These are phyloP conservation scores for Peribatodes rhomboidaria DNA, from an alignment of 2,888 invertebrate genomes.

Conservation along the genomic window DNA sequence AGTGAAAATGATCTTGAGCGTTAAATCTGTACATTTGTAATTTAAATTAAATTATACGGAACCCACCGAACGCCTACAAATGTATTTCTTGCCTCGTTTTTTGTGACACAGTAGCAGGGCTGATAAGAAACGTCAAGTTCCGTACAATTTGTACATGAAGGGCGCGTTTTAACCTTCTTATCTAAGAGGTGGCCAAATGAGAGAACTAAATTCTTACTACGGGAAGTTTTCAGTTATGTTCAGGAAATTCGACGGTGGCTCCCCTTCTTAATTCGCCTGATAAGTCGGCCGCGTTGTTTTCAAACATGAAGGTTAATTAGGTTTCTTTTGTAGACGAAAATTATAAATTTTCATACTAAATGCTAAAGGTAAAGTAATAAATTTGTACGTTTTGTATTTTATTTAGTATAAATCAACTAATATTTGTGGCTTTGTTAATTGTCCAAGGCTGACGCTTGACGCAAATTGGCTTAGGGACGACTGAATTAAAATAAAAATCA, in stretches of 20 bases:
- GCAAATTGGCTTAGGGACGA: too few relatives aligned
- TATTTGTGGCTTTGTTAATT: too few relatives aligned
- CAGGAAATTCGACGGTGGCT: neutral
- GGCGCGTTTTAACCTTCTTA: constrained; percentile 7
- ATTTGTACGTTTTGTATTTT: too few relatives aligned
- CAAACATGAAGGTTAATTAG: constrained; percentile 8
- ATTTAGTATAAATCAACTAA: too few relatives aligned
- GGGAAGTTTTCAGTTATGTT: too few relatives aligned
- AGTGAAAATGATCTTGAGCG: too few relatives aligned
- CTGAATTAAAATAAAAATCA: too few relatives aligned
- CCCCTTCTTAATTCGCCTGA: neutral
- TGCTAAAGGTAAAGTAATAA: neutral
- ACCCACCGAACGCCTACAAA: constrained; percentile 1
- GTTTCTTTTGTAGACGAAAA: constrained; percentile 9
- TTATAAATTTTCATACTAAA: neutral
- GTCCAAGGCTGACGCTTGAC: too few relatives aligned
- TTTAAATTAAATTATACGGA: constrained; percentile 5
- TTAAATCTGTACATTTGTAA: too few relatives aligned
- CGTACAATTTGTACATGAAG: constrained; percentile 4
- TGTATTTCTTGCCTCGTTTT: neutral
- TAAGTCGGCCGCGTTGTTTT: neutral
- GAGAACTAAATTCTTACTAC: neutral
- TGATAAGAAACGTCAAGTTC: constrained; percentile 24
- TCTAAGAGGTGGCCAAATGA: neutral
- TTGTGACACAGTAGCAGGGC: constrained; percentile 17